phyloP scores from a whole-genome alignment of 2,113 vertebrate species.

The Podocnemis expansa region DNA sequence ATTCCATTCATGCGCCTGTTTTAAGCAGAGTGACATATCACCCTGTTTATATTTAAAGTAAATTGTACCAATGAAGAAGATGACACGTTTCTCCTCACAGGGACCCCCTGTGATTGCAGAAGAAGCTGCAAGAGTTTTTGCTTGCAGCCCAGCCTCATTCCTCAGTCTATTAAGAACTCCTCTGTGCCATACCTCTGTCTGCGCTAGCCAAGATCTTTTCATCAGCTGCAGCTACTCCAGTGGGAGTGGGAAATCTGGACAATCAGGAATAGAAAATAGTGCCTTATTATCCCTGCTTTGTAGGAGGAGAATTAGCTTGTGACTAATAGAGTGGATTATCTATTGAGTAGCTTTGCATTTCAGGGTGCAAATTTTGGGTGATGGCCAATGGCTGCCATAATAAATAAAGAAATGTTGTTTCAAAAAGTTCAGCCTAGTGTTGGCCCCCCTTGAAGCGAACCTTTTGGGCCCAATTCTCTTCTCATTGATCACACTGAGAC shows the following conservation, averaged over 20 bases:
- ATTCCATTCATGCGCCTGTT: conserved; percentile 28
- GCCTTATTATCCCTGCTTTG: accelerated
- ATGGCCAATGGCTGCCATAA: accelerated
- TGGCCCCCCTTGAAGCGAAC: neutral
- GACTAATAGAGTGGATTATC: accelerated
- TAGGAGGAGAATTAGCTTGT: neutral
- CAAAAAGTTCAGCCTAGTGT: neutral
- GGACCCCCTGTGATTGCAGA: neutral
- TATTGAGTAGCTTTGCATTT: neutral
- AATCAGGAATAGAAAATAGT: neutral
- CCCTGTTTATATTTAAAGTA: conserved; percentile 50
- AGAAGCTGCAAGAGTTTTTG: neutral
- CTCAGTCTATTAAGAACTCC: neutral
- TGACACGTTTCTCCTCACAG: conserved; percentile 4
- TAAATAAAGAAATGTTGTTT: neutral
- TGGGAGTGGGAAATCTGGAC: neutral
- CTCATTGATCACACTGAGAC: neutral
- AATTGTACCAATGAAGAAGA: conserved; percentile 33
- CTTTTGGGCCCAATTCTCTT: neutral
- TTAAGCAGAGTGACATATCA: conserved; percentile 2
- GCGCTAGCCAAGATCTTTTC: neutral
- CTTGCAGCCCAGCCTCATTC: neutral
- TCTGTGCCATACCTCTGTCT: neutral
- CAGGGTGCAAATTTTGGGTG: neutral
- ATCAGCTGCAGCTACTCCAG: neutral